Evolutionary conservation across 2,797 vertebrate species (phyloP).

Genomic region (Diplodus puntazzo): DNA sequence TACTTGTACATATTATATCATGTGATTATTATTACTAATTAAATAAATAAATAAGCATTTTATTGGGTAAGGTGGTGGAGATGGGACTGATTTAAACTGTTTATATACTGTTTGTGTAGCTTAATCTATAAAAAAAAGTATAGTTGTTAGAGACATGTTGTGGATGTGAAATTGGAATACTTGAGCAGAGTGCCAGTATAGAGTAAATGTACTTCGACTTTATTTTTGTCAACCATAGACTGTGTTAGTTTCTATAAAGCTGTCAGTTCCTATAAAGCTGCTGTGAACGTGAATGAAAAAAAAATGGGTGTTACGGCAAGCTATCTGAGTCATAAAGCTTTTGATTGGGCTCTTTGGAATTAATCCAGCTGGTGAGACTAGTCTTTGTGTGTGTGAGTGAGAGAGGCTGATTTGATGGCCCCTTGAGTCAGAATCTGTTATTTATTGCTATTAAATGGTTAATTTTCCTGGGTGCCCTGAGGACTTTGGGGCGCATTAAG

Average conservation of each 20-base stretch:
- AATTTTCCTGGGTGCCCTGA: constrained; percentile 81
- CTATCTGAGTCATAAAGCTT: constrained; percentile 55
- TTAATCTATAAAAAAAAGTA: neutral
- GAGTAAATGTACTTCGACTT: constrained; percentile 9
- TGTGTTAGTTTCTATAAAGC: constrained; percentile 6
- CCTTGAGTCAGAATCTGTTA: constrained; percentile 80
- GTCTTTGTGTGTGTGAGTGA: constrained; percentile 30
- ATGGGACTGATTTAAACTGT: neutral
- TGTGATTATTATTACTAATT: neutral
- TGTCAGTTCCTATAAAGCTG: neutral
- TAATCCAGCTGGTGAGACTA: constrained; percentile 31
- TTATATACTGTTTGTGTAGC: neutral
- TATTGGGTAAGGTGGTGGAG: neutral
- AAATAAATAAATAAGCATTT: neutral
- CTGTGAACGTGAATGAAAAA: constrained; percentile 12
- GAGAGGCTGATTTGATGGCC: constrained; percentile 78
- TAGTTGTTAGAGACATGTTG: neutral
- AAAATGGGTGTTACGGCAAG: constrained; percentile 36
- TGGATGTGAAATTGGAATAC: neutral
- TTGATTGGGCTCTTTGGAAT: constrained; percentile 59
- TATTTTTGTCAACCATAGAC: neutral
- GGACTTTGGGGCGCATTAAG: constrained; percentile 79
- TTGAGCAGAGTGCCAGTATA: neutral
- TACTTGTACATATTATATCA: neutral
- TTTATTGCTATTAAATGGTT: constrained; percentile 87